phyloP scores from a whole-genome alignment of 2,113 vertebrate genomes.

The Apodemus speciosus region DNA sequence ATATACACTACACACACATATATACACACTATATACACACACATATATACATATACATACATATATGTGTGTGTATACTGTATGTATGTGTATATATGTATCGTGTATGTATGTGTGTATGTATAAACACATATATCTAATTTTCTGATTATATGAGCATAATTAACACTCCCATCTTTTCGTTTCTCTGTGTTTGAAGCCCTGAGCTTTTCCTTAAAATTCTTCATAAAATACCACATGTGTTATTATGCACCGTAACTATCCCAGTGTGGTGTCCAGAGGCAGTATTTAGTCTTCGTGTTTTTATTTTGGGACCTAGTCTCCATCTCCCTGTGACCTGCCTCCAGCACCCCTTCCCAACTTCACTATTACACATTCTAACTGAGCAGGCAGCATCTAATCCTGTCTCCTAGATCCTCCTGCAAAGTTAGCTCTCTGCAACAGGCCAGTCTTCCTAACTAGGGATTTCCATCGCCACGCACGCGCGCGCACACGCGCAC shows the following conservation, averaged over 20 bases:
- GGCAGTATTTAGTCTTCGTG: not conserved
- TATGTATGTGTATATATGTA: too few relatives aligned
- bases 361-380: not conserved
- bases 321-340: not conserved
- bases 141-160: not conserved
- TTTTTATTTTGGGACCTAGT: not conserved
- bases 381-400: not conserved
- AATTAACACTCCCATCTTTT: not conserved
- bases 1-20: not conserved
- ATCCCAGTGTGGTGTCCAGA: not conserved
- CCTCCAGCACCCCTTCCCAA: not conserved
- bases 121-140: too few relatives aligned
- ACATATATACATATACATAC: too few relatives aligned
- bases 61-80: not conserved
- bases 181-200: not conserved
- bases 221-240: not conserved
- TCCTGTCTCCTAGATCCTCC: not conserved
- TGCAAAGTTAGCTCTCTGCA: not conserved
- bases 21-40: too few relatives aligned
- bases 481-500: too few relatives aligned
- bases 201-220: not conserved
- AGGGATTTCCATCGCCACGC: not conserved
- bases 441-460: accelerated
- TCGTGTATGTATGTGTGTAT: not conserved
- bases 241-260: not conserved